These are phyloP conservation scores for Melanerpes aurifrons DNA, from an alignment of 2,113 vertebrate genomes.

Conservation along the genomic window DNA sequence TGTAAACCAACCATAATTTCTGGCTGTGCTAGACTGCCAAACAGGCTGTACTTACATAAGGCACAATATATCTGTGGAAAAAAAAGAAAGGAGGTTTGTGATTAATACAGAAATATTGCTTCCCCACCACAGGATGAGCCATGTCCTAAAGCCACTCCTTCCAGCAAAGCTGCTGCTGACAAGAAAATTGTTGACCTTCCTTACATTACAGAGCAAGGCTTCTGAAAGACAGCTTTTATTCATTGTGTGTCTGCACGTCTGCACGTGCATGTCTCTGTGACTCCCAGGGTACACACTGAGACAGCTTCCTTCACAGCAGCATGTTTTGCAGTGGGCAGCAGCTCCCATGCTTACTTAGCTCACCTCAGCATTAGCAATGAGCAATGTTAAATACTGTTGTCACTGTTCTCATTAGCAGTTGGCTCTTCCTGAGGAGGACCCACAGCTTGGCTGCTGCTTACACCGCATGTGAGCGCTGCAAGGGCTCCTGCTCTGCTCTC, in stretches of 20 bases:
- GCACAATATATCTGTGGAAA: background rate
- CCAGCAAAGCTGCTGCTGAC: background rate
- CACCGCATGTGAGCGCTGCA: background rate
- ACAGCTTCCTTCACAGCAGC: background rate
- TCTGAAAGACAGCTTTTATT: background rate
- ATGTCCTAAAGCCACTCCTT: background rate
- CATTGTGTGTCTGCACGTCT: background rate
- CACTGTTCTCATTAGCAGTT: rapidly evolving
- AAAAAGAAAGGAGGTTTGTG: background rate
- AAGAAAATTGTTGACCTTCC: background rate
- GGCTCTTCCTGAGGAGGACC: background rate
- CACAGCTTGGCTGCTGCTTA: background rate
- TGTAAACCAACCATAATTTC: background rate
- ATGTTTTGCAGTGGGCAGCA: background rate
- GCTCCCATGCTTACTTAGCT: background rate
- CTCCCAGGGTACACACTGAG: rapidly evolving
- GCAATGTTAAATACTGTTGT: background rate
- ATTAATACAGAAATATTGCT: background rate
- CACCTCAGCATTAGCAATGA: rapidly evolving
- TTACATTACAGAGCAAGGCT: background rate
- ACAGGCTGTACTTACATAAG: background rate
- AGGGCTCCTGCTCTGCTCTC: background rate
- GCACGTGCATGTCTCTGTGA: rapidly evolving
- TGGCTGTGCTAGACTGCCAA: background rate
- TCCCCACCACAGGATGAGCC: background rate